These are phyloP conservation scores for Holothuria scabra DNA, from an alignment of 53 echinoderm and acorn worm species.

Conservation along the genomic window DNA sequence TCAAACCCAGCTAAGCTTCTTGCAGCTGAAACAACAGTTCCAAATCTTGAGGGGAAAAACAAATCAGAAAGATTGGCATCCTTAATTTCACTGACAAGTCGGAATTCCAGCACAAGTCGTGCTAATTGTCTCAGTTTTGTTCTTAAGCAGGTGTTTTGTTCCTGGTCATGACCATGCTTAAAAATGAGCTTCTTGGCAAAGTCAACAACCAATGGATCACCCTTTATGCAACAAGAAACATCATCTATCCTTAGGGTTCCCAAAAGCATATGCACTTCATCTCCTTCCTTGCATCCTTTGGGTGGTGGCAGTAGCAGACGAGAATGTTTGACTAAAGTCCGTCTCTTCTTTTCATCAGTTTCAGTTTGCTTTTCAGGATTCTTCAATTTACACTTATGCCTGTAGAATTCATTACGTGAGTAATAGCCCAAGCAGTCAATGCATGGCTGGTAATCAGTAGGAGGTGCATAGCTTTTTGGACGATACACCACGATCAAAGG, in stretches of 20 bases:
- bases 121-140: slow-evolving; percentile 62
- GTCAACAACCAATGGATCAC: slow-evolving; percentile 51
- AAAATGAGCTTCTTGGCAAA: slow-evolving; percentile 49
- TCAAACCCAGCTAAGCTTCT: slow-evolving; percentile 67
- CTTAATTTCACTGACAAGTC: slow-evolving; percentile 31
- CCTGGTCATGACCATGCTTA: slow-evolving; percentile 57
- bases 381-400: slow-evolving; percentile 53
- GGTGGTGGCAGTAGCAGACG: slow-evolving; percentile 37
- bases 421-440: slow-evolving; percentile 64
- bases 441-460: slow-evolving; percentile 57
- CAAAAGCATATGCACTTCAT: not conserved
- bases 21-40: slow-evolving; percentile 51
- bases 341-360: not conserved
- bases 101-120: slow-evolving; percentile 49
- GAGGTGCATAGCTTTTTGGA: slow-evolving; percentile 36
- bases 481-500: slow-evolving; percentile 59
- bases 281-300: slow-evolving; percentile 13
- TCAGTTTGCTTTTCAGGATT: not conserved
- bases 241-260: slow-evolving; percentile 37
- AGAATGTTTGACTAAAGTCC: not conserved
- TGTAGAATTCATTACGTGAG: slow-evolving; percentile 53
- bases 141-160: slow-evolving; percentile 38
- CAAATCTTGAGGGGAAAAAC: slow-evolving; percentile 53
- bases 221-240: slow-evolving; percentile 54
- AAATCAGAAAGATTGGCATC: slow-evolving; percentile 48